A percentile compares a stretch with the other conserved stretches of the same genome.
These are phyloP conservation scores for Brenthis ino DNA, from an alignment of 2,888 invertebrate species.

Conservation along the genomic window DNA sequence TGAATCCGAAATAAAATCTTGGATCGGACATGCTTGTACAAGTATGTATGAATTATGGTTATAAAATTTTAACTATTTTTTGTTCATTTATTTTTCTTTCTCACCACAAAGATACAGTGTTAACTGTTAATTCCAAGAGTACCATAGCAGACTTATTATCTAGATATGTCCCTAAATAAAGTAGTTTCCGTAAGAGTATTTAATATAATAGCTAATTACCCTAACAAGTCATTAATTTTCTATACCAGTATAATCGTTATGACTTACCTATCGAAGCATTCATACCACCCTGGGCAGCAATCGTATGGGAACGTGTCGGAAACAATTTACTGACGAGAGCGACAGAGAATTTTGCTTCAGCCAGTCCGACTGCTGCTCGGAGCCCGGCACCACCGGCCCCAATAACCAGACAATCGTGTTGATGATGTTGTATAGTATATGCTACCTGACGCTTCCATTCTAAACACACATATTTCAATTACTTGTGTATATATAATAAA, in stretches of 20 bases:
- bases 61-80: too few species aligned
- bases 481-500: background rate
- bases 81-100: too few species aligned
- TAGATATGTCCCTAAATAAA: too few species aligned
- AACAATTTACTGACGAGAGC: slow-evolving; percentile 98
- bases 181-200: too few species aligned
- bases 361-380: slow-evolving; percentile 95
- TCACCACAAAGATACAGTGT: too few species aligned
- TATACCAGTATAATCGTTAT: background rate
- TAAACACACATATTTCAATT: background rate
- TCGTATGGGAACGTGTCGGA: slow-evolving; percentile 98
- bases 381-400: slow-evolving; percentile 98
- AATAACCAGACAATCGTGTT: slow-evolving; percentile 96
- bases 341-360: slow-evolving; percentile 95
- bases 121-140: too few species aligned
- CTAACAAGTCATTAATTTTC: too few species aligned
- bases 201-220: too few species aligned
- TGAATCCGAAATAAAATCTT: too few species aligned
- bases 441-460: slow-evolving; percentile 20
- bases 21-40: too few species aligned
- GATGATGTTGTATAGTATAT: slow-evolving; percentile 89
- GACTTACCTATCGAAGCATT: slow-evolving; percentile 93
- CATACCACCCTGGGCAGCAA: slow-evolving; percentile 99
- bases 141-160: too few species aligned
- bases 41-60: too few species aligned